These are phyloP conservation scores for Hyposmocoma kahamanoa DNA, from an alignment of 1,140 invertebrate species.

Conservation along the genomic window DNA sequence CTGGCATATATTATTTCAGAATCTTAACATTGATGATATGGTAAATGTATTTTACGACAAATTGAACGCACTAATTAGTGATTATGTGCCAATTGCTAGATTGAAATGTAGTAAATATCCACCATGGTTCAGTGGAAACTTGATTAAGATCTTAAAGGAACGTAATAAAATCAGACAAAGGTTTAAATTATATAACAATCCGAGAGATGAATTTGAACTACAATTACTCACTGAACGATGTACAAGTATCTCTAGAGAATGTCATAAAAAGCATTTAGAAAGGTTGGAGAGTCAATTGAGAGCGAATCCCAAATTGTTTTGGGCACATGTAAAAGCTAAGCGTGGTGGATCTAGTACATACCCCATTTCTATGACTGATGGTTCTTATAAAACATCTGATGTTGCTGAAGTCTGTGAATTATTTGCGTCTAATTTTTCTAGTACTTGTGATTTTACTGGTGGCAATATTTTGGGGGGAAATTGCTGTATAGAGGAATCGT, in stretches of 20 bases:
- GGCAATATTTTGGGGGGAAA: not conserved
- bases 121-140: not conserved
- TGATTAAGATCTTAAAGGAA: not conserved
- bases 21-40: not conserved
- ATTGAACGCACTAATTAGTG: not conserved
- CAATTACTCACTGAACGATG: not conserved
- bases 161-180: not conserved
- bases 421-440: slow-evolving; percentile 8
- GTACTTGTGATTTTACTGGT: not conserved
- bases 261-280: not conserved
- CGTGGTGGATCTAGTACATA: not conserved
- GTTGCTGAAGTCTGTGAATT: slow-evolving; percentile 6
- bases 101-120: not conserved
- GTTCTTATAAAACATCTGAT: not conserved
- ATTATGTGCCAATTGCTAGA: not conserved
- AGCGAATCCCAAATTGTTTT: not conserved
- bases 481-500: not conserved
- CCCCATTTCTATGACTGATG: slow-evolving; percentile 4
- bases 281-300: not conserved
- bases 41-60: not conserved
- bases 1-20: not conserved
- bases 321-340: not conserved
- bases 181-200: not conserved
- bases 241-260: not conserved
- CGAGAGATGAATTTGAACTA: not conserved